phyloP scores from a whole-genome alignment of 2,797 vertebrate genomes.

The Helostoma temminkii region DNA sequence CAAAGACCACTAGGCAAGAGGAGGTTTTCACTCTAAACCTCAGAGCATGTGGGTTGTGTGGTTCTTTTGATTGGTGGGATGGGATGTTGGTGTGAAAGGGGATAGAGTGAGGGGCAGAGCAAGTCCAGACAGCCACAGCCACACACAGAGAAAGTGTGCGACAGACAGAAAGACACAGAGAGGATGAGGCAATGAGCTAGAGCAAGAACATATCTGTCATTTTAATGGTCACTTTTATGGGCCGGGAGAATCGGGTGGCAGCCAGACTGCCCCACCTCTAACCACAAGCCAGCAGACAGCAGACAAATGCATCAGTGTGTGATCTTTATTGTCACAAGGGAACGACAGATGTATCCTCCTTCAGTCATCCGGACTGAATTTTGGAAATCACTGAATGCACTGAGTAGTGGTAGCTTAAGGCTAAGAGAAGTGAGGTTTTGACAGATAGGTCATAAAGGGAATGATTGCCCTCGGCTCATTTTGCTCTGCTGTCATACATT shows the following conservation, averaged over 20 bases:
- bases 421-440: conserved; percentile 5
- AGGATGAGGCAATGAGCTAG: conserved; percentile 22
- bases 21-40: conserved; percentile 59
- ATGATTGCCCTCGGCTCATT: conserved; percentile 19
- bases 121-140: conserved; percentile 56
- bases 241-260: conserved; percentile 58
- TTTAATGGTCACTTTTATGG: conserved; percentile 81
- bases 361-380: conserved; percentile 16
- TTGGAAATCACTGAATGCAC: conserved; percentile 33
- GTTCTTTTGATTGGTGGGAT: conserved; percentile 36
- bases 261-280: conserved; percentile 54
- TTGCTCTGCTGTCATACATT: neutral
- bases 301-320: conserved; percentile 64
- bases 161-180: conserved; percentile 27
- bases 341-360: conserved; percentile 67
- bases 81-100: conserved; percentile 33
- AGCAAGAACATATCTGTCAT: conserved; percentile 66
- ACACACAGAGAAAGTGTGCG: conserved; percentile 18
- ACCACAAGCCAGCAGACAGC: conserved; percentile 40
- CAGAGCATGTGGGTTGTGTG: conserved; percentile 34
- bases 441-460: conserved; percentile 29
- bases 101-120: conserved; percentile 14
- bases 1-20: conserved; percentile 57
- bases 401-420: conserved; percentile 30
- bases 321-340: conserved; percentile 52